Conservation (phyloP, 2,113 vertebrate genomes). For the Corythornis vintsioides region DNA sequence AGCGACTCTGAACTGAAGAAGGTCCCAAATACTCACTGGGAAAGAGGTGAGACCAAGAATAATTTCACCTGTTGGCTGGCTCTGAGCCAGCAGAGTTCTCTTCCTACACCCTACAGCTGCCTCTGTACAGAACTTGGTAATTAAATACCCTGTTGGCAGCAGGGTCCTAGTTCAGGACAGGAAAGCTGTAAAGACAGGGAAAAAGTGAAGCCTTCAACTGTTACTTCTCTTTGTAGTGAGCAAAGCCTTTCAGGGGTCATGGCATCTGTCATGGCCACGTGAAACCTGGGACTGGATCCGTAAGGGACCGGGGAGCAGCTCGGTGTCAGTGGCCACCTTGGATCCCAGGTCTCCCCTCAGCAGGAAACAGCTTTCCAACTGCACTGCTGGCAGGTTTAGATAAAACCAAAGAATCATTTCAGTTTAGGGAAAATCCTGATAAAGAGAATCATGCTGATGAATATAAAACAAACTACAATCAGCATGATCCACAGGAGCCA, state of each 20-base stretch:
- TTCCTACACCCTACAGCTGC: neutral
- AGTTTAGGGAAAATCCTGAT: slow-evolving; percentile 94
- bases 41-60: neutral
- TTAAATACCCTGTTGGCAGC: slow-evolving; percentile 30
- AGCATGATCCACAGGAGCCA: slow-evolving; percentile 98
- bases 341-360: neutral
- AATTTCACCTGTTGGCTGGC: slow-evolving; percentile 3
- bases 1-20: neutral
- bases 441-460: slow-evolving; percentile 98
- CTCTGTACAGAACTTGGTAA: neutral
- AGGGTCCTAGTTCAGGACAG: neutral
- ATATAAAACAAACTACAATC: slow-evolving; percentile 91
- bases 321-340: neutral
- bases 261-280: neutral
- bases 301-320: neutral
- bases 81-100: neutral
- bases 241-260: neutral
- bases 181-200: slow-evolving; percentile 4
- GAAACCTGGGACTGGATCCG: neutral
- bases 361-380: neutral
- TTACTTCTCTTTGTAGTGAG: neutral
- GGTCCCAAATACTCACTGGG: neutral
- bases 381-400: neutral
- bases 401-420: slow-evolving; percentile 74
- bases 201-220: neutral